Conservation (phyloP, 2,888 invertebrate genomes). For the Oxycera nigricornis region DNA sequence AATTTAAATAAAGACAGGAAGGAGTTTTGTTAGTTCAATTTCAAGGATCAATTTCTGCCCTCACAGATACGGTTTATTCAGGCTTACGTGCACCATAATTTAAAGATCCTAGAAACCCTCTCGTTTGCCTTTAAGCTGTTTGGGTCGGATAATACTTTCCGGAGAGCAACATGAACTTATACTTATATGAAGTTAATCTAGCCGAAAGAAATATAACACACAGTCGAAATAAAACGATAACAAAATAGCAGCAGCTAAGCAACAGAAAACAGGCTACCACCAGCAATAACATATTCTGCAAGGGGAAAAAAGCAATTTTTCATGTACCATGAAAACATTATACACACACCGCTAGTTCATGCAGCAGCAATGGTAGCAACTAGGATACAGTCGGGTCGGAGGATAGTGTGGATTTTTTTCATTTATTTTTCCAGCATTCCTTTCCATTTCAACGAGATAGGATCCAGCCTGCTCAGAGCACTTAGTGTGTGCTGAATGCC, state of each 20-base stretch:
- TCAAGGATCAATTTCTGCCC: too few relatives aligned
- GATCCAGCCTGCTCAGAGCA: neutral
- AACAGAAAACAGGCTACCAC: neutral
- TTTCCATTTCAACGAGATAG: neutral
- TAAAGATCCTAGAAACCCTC: neutral
- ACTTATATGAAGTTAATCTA: neutral
- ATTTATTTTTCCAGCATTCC: neutral
- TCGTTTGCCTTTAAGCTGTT: neutral
- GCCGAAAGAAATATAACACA: neutral
- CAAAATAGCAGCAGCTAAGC: neutral
- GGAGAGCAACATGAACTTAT: neutral
- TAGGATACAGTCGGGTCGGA: neutral
- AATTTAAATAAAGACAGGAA: neutral
- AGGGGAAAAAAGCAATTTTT: constrained; percentile 26
- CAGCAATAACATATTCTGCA: constrained; percentile 18
- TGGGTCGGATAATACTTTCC: neutral
- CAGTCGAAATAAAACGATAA: neutral
- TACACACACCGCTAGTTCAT: neutral
- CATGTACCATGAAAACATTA: constrained; percentile 7
- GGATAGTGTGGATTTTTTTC: neutral
- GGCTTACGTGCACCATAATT: neutral
- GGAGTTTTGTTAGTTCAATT: neutral
- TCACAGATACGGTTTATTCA: neutral
- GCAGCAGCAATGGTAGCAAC: neutral
- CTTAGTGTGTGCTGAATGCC: neutral